Evolutionary conservation across 2,113 vertebrate species (phyloP).

Genomic region (Cyanoderma ruficeps): DNA sequence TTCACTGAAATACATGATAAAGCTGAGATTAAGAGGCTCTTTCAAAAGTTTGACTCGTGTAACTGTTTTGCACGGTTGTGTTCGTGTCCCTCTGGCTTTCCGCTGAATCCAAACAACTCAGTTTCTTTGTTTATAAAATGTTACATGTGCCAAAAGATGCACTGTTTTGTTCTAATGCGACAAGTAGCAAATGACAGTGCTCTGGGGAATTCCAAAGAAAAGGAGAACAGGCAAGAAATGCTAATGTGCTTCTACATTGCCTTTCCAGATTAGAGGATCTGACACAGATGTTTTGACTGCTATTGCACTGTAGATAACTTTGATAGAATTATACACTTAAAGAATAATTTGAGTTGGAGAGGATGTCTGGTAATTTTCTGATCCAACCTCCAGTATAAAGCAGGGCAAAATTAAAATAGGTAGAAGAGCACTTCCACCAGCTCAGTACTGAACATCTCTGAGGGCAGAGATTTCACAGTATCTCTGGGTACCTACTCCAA

Average conservation of each 20-base stretch:
- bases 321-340: background rate
- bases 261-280: background rate
- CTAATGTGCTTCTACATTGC: slow-evolving; percentile 5
- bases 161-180: slow-evolving; percentile 36
- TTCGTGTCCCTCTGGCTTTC: slow-evolving; percentile 50
- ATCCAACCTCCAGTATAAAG: background rate
- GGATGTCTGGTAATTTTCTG: background rate
- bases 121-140: slow-evolving; percentile 55
- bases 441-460: background rate
- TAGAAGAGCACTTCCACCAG: background rate
- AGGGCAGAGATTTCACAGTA: background rate
- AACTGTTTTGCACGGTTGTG: slow-evolving; percentile 28
- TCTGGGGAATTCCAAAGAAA: slow-evolving; percentile 38
- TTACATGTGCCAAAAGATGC: slow-evolving; percentile 33
- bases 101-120: slow-evolving; percentile 2
- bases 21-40: slow-evolving; percentile 20
- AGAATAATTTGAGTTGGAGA: background rate
- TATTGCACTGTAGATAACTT: background rate
- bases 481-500: background rate
- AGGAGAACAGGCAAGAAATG: background rate
- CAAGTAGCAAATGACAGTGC: slow-evolving; percentile 53
- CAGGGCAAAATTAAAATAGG: background rate
- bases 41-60: slow-evolving; percentile 34
- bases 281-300: background rate
- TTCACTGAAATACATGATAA: background rate